phyloP scores from a whole-genome alignment of 2,888 invertebrate genomes.

The Eupithecia exiguata region DNA sequence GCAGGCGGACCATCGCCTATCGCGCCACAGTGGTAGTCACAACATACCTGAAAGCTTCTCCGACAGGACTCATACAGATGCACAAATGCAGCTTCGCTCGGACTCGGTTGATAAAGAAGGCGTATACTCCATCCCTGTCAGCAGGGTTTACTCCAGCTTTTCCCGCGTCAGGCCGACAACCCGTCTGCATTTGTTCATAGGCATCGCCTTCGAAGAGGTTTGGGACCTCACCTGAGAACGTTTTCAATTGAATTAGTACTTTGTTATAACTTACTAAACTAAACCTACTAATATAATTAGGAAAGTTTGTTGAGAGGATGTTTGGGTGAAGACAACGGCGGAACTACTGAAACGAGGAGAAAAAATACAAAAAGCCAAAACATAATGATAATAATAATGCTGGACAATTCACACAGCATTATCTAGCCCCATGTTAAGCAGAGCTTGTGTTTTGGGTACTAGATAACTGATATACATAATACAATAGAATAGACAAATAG shows the following conservation, averaged over 20 bases:
- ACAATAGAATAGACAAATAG: no score
- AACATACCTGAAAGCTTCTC: constrained; percentile 90
- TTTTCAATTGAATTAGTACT: background rate
- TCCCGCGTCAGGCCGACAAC: constrained; percentile 88
- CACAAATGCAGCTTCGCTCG: constrained; percentile 93
- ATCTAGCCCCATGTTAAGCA: no score
- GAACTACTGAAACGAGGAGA: background rate
- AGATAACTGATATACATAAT: no score
- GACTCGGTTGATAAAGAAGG: constrained; percentile 93
- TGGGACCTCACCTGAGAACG: constrained; percentile 90
- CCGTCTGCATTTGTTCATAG: constrained; percentile 91
- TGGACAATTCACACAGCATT: no score
- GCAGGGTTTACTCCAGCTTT: constrained; percentile 86
- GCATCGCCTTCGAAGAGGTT: constrained; percentile 95
- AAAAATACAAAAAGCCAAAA: no score
- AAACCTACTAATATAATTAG: background rate
- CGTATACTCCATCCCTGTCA: constrained; percentile 91
- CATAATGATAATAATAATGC: no score
- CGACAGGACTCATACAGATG: constrained; percentile 95
- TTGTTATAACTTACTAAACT: background rate
- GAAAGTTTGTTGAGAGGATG: background rate
- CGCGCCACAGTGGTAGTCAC: no score
- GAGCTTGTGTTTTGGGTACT: no score
- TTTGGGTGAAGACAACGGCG: background rate
- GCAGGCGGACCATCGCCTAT: no score